These are phyloP conservation scores for Albula glossodonta DNA, from an alignment of 2,113 vertebrate species.

Conservation along the genomic window DNA sequence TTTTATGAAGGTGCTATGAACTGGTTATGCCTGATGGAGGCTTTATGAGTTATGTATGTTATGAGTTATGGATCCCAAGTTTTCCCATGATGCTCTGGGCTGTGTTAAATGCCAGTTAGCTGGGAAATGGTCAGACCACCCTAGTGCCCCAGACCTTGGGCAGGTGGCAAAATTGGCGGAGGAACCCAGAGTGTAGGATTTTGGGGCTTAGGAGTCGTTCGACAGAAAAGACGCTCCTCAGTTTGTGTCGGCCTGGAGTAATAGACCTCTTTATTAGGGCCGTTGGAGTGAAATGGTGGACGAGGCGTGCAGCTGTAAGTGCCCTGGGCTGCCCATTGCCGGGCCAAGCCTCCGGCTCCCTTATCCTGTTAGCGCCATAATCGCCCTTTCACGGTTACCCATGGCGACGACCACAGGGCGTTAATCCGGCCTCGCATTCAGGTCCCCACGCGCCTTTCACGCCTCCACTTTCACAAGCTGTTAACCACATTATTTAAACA, in stretches of 20 bases:
- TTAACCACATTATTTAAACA: conserved; percentile 40
- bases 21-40: too few relatives aligned
- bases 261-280: conserved; percentile 23
- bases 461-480: conserved; percentile 40
- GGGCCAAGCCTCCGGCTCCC: conserved; percentile 5
- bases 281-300: conserved; percentile 4
- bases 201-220: neutral
- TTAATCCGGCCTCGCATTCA: conserved; percentile 43
- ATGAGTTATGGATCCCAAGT: too few relatives aligned
- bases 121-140: too few relatives aligned
- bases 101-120: too few relatives aligned
- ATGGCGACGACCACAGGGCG: conserved; percentile 33
- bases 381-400: conserved; percentile 41
- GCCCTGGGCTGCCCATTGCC: conserved; percentile 16
- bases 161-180: neutral
- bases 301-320: conserved; percentile 15
- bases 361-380: conserved; percentile 42
- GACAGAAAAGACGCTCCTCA: neutral
- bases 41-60: too few relatives aligned
- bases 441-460: conserved; percentile 32
- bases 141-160: neutral
- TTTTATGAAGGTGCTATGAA: too few relatives aligned
- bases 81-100: too few relatives aligned
- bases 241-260: conserved; percentile 19
- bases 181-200: neutral